Base-by-base conservation (phyloP, 2,888 invertebrate genomes). In the Archips crataeganus region DNA sequence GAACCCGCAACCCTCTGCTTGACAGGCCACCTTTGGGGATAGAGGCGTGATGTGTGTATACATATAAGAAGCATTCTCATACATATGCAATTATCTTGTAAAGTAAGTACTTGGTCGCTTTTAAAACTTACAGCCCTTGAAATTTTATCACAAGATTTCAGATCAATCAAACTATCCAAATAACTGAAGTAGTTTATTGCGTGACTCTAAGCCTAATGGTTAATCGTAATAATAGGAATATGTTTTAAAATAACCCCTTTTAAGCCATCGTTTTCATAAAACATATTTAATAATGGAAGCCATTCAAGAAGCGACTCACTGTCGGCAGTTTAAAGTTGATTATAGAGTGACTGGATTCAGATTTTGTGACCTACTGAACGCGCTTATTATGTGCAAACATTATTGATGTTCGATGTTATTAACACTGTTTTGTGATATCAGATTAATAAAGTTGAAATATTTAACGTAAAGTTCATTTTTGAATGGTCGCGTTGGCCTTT, bases 141-240 rank as follows among this genome's bases (percentile, higher is more conserved):
- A 0, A 39, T 39, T 39, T 39, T 39, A 39, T 39, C 5, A 10
- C 10, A n/a, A 47, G 13, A 6, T 15, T 2, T 6, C 15, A 3
- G 63, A 57, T 64, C 64, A 70, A 59, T 70, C 64, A 64, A 70
- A 70, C 70, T 70, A 70, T 57, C 57, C 63, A 70, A 70, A 70
- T 63, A 70, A 42, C 57, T 57, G 45, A 34, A 70, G 54, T 70
- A 57, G 63, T 63, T 70, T 59, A 45, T 70, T 42, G 70, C 70
- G 57, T 70, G 70, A 59, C 45, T 47, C 34, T 10, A 13, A 10
- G 0, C 34, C 39, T 64, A 64, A 70, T 70, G 45, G 47, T 57
- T 57, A 23, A 23, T 23, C 15, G 54, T 23, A 10, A 54, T 23
- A 57, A 57, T 32, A 32, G 8, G 9, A 54, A 54, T 3, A 57